Evolutionary conservation across 2,888 invertebrate genomes (phyloP).

Genomic region (Busseola fusca): DNA sequence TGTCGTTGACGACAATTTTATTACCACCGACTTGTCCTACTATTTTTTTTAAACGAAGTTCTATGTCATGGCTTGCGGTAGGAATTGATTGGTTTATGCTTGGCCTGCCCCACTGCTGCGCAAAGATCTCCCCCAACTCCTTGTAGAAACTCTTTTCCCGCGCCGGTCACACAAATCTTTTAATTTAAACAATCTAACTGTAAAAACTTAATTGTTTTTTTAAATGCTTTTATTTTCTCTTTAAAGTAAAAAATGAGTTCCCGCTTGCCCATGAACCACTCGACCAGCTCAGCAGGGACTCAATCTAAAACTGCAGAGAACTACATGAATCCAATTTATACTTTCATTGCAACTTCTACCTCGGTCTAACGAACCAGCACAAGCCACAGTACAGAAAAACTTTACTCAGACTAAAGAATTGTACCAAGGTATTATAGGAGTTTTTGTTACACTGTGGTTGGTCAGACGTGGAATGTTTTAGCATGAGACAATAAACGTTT

Average conservation of each 20-base stretch:
- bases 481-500: not conserved
- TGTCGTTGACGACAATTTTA: not conserved
- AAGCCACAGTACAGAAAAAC: slow-evolving; percentile 36
- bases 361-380: slow-evolving; percentile 19
- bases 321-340: slow-evolving; percentile 32
- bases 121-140: not conserved
- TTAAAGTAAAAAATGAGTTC: not conserved
- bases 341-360: slow-evolving; percentile 28
- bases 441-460: slow-evolving; percentile 14
- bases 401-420: not conserved
- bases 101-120: not conserved
- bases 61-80: not conserved
- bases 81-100: not conserved
- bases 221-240: no score
- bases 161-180: no score
- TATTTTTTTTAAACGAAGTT: not conserved
- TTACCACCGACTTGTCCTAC: not conserved
- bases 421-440: not conserved
- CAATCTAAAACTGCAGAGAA: slow-evolving; percentile 10
- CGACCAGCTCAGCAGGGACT: not conserved
- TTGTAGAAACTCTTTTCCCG: not conserved
- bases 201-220: not conserved
- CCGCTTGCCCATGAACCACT: not conserved
- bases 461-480: not conserved
- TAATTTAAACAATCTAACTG: not conserved